Evolutionary conservation across 2,113 vertebrate species (phyloP), one percentile per base, ranked within the genome.

Genomic region (Todiramphus saurophagus): DNA sequence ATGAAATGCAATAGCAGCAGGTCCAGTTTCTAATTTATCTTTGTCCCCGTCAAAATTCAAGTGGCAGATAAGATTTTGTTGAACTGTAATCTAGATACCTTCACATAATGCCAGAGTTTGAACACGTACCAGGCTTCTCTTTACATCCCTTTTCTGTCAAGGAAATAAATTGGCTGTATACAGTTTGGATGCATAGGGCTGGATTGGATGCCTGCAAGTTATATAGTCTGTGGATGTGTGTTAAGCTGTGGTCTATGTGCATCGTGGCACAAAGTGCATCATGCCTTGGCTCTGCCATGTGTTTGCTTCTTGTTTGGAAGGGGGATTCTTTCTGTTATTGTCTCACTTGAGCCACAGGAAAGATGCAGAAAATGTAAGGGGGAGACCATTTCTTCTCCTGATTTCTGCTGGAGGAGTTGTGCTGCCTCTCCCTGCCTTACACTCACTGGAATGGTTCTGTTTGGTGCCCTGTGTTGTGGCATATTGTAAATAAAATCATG

Each of bases 401-500:
- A 4, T 63, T 76, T 80, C 83, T 58, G 10, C 50, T 14, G 28
- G 33, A n/a, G 53, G 9, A 73, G 37, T 25, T 73, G 33, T 31
- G 48, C 21, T 41, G 16, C 20, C 56, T 58, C 19, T 15, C 16
- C 3, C 48, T 51, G 43, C 27, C 25, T 53, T 62, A 9, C 20
- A 48, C 17, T 31, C 83, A 33, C 69, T 7, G 0, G 9, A 21
- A 20, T 3, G 33, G 28, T 81, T 63, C 35, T 7, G 1, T 31
- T 59, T 5, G 1, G 50, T 51, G 31, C 14, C 21, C 13, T 37
- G 6, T 28, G 51, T 37, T 31, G 35, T 3, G 4, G 27, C 27
- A 2, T 10, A 13, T 35, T 85, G 62, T 56, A 62, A 39, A 62
- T n/a, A 16, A 5, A 53, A 43, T 19, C 33, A 41, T 0, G 0